A percentile compares a stretch with the other conserved stretches of the same genome.
These are phyloP conservation scores for Oncopodura yosiiana DNA, from an alignment of 1,140 invertebrate species.

Conservation along the genomic window DNA sequence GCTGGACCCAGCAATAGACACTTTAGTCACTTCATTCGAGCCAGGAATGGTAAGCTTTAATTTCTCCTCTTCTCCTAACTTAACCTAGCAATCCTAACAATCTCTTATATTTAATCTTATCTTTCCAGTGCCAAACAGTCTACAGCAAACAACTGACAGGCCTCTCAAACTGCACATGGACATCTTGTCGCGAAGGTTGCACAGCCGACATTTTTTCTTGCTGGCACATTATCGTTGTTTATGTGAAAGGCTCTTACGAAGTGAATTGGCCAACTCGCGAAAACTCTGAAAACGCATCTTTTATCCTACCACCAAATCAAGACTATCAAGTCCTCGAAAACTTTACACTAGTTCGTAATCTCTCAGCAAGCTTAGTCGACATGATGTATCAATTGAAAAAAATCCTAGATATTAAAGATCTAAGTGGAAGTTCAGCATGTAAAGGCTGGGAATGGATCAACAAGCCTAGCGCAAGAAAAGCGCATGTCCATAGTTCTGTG, in stretches of 20 bases:
- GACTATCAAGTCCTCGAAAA: constrained; percentile 3
- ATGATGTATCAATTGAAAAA: constrained; percentile 16
- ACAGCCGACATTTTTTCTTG: constrained; percentile 38
- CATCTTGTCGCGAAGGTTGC: constrained; percentile 38
- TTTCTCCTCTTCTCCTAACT: too few relatives aligned
- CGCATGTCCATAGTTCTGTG: neutral
- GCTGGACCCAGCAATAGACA: constrained; percentile 37
- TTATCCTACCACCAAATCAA: constrained; percentile 14
- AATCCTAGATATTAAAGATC: constrained; percentile 6
- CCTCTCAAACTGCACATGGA: constrained; percentile 39
- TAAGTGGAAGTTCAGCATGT: neutral
- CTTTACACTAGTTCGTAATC: constrained; percentile 16
- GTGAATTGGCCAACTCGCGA: neutral
- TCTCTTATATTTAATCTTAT: too few relatives aligned
- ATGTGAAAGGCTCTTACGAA: constrained; percentile 20
- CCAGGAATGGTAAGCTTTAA: too few relatives aligned
- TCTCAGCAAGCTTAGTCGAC: constrained; percentile 12
- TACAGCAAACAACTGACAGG: constrained; percentile 32
- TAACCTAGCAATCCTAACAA: too few relatives aligned
- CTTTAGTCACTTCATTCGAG: constrained; percentile 36
- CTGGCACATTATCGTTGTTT: constrained; percentile 37
- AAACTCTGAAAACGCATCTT: neutral
- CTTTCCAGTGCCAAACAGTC: constrained; percentile 36
- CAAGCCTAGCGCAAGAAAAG: neutral
- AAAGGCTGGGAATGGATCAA: neutral